phyloP scores from a whole-genome alignment of 1,140 invertebrate species.

The Eupristina koningsbergeri region DNA sequence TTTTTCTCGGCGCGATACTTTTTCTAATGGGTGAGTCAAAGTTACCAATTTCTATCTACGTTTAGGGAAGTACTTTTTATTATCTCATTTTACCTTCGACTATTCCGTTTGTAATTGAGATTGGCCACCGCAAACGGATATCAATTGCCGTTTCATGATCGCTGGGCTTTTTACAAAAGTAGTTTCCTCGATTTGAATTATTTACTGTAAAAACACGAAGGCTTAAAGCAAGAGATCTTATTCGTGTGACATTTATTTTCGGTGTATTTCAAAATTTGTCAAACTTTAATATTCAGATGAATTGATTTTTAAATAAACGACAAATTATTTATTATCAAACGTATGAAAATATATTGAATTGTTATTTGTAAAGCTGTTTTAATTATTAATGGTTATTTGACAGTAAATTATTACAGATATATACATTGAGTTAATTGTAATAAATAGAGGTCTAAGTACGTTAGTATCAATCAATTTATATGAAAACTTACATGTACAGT shows the following conservation, averaged over 20 bases:
- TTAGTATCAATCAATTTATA: slow-evolving; percentile 44
- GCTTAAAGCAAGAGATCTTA: neutral
- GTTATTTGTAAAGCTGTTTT: neutral
- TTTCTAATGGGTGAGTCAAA: slow-evolving; percentile 72
- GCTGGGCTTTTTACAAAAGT: slow-evolving; percentile 26
- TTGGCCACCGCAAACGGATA: slow-evolving; percentile 64
- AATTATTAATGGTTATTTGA: neutral
- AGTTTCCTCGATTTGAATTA: neutral
- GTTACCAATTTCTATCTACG: slow-evolving; percentile 73
- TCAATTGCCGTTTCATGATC: slow-evolving; percentile 41
- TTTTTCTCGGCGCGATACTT: slow-evolving; percentile 61
- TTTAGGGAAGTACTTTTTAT: slow-evolving; percentile 71
- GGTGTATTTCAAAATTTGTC: neutral
- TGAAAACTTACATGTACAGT: slow-evolving; percentile 23
- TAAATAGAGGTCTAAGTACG: slow-evolving; percentile 37
- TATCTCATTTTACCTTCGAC: slow-evolving; percentile 70
- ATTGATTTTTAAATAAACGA: too few species aligned
- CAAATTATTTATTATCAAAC: too few species aligned
- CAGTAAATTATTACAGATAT: slow-evolving; percentile 35
- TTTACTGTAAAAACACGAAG: neutral
- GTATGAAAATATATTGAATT: neutral
- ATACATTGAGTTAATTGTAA: slow-evolving; percentile 14
- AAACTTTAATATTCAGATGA: neutral
- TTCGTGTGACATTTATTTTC: neutral
- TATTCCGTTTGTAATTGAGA: slow-evolving; percentile 72